A percentile compares a stretch with the other conserved stretches of the same genome.
Conservation (phyloP, 2,113 vertebrate genomes). For the Crotalus horridus region DNA sequence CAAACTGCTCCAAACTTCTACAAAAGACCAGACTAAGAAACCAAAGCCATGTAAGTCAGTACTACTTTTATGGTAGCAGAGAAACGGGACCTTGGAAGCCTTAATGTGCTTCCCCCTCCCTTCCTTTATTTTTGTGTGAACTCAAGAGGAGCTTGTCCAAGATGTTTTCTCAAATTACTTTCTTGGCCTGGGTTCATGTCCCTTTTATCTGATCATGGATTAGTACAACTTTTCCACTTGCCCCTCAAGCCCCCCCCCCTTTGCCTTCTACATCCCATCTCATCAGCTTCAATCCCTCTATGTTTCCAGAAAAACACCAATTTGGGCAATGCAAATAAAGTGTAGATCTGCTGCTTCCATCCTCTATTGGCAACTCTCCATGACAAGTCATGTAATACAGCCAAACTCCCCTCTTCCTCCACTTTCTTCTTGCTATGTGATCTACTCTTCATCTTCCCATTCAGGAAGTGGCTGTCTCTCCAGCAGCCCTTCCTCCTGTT, state of each 20-base stretch:
- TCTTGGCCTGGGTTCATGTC: not conserved
- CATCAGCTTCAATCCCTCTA: not conserved
- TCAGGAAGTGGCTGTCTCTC: not conserved
- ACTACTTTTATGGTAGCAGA: not conserved
- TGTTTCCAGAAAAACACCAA: not conserved
- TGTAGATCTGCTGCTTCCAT: not conserved
- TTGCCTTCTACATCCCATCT: not conserved
- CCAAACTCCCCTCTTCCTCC: too few relatives aligned
- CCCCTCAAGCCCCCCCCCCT: not conserved
- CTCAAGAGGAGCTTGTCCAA: not conserved
- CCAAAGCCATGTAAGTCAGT: not conserved
- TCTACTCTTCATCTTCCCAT: not conserved
- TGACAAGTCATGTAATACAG: not conserved
- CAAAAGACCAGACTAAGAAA: not conserved
- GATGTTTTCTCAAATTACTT: not conserved
- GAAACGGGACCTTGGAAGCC: not conserved
- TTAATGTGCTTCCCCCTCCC: not conserved
- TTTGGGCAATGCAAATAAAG: not conserved
- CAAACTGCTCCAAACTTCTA: not conserved
- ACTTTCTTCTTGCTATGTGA: not conserved
- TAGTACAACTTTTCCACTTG: not conserved
- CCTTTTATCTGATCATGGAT: not conserved
- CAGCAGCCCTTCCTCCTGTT: not conserved
- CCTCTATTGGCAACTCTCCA: not conserved
- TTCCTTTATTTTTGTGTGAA: not conserved